phyloP scores from a whole-genome alignment of 2,888 invertebrate species.

The Xestobium rufovillosum region DNA sequence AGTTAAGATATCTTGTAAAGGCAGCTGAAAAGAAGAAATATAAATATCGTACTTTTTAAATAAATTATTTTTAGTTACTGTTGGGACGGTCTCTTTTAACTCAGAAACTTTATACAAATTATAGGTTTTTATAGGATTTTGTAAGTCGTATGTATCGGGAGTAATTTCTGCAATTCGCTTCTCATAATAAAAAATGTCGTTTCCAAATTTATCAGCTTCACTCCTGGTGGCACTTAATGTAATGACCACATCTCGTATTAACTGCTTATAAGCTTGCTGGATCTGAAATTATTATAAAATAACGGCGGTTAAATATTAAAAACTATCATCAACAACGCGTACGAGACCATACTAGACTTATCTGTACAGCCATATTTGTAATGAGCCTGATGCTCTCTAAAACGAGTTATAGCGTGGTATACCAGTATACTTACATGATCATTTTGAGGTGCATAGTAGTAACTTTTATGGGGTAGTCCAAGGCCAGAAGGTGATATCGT shows the following conservation, averaged over 20 bases:
- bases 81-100: constrained; percentile 40
- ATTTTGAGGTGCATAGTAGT: constrained; percentile 43
- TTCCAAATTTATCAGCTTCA: constrained; percentile 45
- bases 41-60: too few species aligned
- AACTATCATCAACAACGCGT: too few species aligned
- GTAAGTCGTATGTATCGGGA: constrained; percentile 35
- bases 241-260: constrained; percentile 46
- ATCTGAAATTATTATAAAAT: constrained; percentile 35
- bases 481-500: constrained; percentile 49
- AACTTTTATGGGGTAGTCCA: constrained; percentile 48
- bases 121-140: constrained; percentile 40
- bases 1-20: constrained; percentile 43
- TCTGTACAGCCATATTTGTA: too few species aligned
- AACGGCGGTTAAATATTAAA: background rate
- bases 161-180: constrained; percentile 49
- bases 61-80: too few species aligned
- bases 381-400: too few species aligned
- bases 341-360: too few species aligned
- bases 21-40: constrained; percentile 37
- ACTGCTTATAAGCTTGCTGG: constrained; percentile 45
- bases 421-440: constrained; percentile 38
- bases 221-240: constrained; percentile 43
- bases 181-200: constrained; percentile 49
- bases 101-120: constrained; percentile 41
- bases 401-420: background rate